Percentiles rank a stretch among this genome's conserved stretches.
These are phyloP conservation scores for Pipistrellus pygmaeus DNA, from an alignment of 2,797 vertebrate genomes.

Conservation along the genomic window DNA sequence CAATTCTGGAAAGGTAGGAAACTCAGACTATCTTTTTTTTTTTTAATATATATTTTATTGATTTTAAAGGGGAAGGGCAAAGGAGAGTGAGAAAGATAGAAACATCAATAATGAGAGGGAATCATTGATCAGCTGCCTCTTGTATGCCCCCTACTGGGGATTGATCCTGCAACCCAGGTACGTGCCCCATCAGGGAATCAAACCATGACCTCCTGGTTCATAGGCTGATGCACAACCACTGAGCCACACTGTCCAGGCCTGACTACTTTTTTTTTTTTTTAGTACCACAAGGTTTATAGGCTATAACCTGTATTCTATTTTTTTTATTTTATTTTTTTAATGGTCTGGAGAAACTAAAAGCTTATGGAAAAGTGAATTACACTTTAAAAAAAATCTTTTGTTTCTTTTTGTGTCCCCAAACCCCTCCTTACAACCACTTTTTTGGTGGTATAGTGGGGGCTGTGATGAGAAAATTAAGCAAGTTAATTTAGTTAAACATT, in stretches of 20 bases:
- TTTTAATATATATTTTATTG: too few species aligned
- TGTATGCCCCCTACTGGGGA: too few species aligned
- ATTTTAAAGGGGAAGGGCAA: too few species aligned
- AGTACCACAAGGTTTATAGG: neutral
- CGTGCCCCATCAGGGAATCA: too few species aligned
- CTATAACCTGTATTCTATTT: neutral
- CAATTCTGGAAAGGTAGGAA: neutral
- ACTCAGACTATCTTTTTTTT: neutral
- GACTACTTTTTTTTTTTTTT: neutral
- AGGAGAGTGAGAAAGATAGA: too few species aligned
- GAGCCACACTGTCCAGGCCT: neutral
- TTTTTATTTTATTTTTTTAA: neutral
- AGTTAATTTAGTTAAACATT: slow-evolving; percentile 5
- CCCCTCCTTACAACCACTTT: neutral
- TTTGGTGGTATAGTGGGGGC: neutral
- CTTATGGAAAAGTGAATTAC: neutral
- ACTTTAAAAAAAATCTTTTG: neutral
- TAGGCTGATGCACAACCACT: too few species aligned
- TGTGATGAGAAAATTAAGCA: slow-evolving; percentile 16
- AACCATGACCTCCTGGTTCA: too few species aligned
- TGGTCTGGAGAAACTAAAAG: neutral
- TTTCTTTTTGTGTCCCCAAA: neutral
- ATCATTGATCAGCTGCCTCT: too few species aligned
- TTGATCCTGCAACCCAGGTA: too few species aligned
- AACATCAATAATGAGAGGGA: too few species aligned